Percentiles rank a stretch among this genome's conserved stretches.
Conservation (phyloP, 2,113 vertebrate species). For the Oryctolagus cuniculus region DNA sequence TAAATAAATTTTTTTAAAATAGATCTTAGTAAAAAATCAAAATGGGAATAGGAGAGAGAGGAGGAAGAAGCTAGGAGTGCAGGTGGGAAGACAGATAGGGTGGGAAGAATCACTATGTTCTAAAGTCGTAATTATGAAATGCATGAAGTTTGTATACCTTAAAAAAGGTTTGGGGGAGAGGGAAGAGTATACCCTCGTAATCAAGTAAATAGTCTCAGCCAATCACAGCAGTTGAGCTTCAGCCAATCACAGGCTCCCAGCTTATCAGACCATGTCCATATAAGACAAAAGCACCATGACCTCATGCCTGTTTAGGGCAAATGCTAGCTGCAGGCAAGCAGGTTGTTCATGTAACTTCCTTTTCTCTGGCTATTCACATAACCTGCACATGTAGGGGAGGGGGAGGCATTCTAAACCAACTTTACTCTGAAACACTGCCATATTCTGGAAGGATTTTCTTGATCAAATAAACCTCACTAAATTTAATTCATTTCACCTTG, state of each 20-base stretch:
- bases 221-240: neutral
- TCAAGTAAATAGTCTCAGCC: neutral
- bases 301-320: neutral
- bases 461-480: neutral
- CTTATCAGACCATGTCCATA: neutral
- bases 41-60: no score
- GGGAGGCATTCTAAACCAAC: neutral
- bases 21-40: no score
- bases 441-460: neutral
- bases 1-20: no score
- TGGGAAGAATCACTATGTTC: no score
- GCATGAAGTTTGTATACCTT: no score
- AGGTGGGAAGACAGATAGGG: no score
- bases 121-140: no score
- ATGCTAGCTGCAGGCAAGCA: no score
- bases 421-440: neutral
- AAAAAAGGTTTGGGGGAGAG: no score
- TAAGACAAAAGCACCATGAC: neutral
- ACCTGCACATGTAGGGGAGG: neutral
- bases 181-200: neutral
- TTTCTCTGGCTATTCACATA: neutral
- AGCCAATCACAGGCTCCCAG: neutral
- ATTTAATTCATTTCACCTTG: no score
- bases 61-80: no score
- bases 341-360: neutral